These are phyloP conservation scores for Mamestra configurata DNA, from an alignment of 1,140 invertebrate species.

Conservation along the genomic window DNA sequence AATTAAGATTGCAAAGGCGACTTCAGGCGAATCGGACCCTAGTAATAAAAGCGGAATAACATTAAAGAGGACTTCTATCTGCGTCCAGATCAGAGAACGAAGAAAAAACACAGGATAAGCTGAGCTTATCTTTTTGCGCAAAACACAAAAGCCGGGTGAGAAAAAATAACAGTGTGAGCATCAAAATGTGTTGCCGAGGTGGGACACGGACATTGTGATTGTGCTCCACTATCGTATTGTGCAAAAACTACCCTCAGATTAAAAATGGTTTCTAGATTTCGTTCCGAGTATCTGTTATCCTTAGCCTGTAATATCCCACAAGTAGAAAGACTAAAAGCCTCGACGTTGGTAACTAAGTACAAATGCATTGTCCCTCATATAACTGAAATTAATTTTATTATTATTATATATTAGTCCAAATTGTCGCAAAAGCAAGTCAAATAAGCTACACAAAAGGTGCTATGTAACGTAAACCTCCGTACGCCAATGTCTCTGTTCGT, in stretches of 20 bases:
- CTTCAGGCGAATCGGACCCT: background rate
- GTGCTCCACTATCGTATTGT: constrained; percentile 16
- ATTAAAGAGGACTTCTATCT: constrained; percentile 35
- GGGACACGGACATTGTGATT: constrained; percentile 33
- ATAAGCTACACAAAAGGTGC: background rate
- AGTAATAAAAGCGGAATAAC: constrained; percentile 39
- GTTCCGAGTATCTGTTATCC: background rate
- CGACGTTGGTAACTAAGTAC: background rate
- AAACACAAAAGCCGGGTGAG: constrained; percentile 37
- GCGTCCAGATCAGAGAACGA: constrained; percentile 19
- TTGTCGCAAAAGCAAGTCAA: background rate
- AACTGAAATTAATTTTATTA: no score
- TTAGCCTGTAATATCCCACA: no score
- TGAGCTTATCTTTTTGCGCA: constrained; percentile 22
- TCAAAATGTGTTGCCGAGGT: constrained; percentile 16
- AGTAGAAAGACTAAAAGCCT: background rate
- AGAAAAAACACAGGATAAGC: constrained; percentile 33
- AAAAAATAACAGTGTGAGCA: constrained; percentile 38
- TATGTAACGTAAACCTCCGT: background rate
- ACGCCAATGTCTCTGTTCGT: constrained; percentile 22
- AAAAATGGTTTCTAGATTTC: background rate
- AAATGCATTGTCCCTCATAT: no score
- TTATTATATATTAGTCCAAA: no score
- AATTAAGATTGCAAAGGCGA: constrained; percentile 27
- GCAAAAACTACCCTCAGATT: background rate